Percentiles rank a stretch among this genome's conserved stretches.
Conservation (phyloP, 1,140 invertebrate genomes). For the Geopemphigus sp. region DNA sequence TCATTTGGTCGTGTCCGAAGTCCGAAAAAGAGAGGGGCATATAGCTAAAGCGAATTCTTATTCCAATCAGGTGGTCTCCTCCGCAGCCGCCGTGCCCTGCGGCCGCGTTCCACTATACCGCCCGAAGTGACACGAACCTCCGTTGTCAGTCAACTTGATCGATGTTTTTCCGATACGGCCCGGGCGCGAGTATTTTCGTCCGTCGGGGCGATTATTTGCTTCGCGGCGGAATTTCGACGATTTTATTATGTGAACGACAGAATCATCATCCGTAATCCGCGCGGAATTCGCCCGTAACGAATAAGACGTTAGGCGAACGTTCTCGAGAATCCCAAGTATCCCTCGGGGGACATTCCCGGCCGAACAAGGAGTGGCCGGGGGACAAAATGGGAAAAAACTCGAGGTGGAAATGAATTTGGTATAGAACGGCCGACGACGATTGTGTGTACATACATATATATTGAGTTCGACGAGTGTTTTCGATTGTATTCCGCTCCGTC, state of each 20-base stretch:
- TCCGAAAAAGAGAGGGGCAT: not conserved
- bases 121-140: not conserved
- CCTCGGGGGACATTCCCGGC: not conserved
- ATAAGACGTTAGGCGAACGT: slow-evolving; percentile 29
- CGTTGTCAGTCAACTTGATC: slow-evolving; percentile 25
- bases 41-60: slow-evolving; percentile 26
- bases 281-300: slow-evolving; percentile 32
- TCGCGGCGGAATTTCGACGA: slow-evolving; percentile 7
- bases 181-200: not conserved
- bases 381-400: not conserved
- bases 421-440: not conserved
- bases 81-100: no score
- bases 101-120: not conserved
- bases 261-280: slow-evolving; percentile 8
- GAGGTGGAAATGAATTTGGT: not conserved
- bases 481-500: not conserved
- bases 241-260: slow-evolving; percentile 42
- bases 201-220: not conserved
- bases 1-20: slow-evolving; percentile 19
- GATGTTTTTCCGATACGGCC: slow-evolving; percentile 29
- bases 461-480: no score
- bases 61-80: slow-evolving; percentile 38
- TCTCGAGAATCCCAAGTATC: slow-evolving; percentile 16
- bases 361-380: not conserved
- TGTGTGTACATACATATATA: no score